Percentiles rank a stretch among this genome's conserved stretches.
phyloP scores from a whole-genome alignment of 1,140 invertebrate species.

The Stenopsyche tienmushanensis region DNA sequence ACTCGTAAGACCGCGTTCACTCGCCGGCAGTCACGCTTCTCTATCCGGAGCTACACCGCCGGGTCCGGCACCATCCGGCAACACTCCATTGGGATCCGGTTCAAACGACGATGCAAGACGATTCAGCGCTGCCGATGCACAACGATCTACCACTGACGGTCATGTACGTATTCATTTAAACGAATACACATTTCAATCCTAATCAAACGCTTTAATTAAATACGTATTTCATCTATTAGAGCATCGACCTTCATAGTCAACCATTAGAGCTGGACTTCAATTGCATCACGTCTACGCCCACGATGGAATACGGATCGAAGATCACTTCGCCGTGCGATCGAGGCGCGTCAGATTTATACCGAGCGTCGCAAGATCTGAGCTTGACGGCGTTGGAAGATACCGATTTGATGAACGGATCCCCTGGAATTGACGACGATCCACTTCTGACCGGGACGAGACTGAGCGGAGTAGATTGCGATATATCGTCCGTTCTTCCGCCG shows the following conservation, averaged over 20 bases:
- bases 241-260: constrained; percentile 52
- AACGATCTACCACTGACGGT: constrained; percentile 20
- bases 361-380: constrained; percentile 26
- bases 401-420: constrained; percentile 16
- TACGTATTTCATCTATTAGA: too few species aligned
- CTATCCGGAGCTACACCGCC: constrained; percentile 55
- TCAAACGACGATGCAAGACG: constrained; percentile 49
- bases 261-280: constrained; percentile 54
- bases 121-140: constrained; percentile 51
- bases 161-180: constrained; percentile 7
- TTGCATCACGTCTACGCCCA: constrained; percentile 52
- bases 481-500: constrained; percentile 51
- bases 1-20: constrained; percentile 77
- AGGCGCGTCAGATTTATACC: constrained; percentile 6
- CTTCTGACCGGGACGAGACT: constrained; percentile 45
- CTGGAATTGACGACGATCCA: constrained; percentile 22
- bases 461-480: constrained; percentile 53
- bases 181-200: neutral
- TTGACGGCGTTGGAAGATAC: constrained; percentile 12
- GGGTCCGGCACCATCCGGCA: constrained; percentile 46
- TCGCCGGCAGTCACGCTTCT: constrained; percentile 78
- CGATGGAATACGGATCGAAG: constrained; percentile 48
- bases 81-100: constrained; percentile 43
- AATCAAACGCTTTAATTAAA: too few species aligned
- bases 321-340: constrained; percentile 47